These are phyloP conservation scores for Lineus longissimus DNA, from an alignment of 1,140 invertebrate genomes.

Conservation along the genomic window DNA sequence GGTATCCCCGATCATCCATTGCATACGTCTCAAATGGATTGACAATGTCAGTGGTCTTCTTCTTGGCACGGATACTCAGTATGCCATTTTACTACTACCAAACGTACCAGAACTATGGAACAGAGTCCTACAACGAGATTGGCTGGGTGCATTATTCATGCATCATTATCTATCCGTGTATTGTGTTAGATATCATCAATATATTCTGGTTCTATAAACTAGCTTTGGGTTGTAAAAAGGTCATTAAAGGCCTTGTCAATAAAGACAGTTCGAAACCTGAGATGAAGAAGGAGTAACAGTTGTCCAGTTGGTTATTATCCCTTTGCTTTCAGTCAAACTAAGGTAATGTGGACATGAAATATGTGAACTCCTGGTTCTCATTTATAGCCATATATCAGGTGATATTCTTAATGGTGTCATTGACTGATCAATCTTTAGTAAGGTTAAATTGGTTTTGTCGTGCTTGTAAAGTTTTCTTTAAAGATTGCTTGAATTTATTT, in stretches of 20 bases:
- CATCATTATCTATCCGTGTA: constrained; percentile 41
- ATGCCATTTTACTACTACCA: constrained; percentile 46
- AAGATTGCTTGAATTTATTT: too few relatives aligned
- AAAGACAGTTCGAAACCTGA: too few relatives aligned
- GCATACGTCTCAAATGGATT: constrained; percentile 43
- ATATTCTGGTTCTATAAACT: constrained; percentile 49
- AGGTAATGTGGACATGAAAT: too few relatives aligned
- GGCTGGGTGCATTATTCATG: constrained; percentile 38
- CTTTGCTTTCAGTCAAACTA: too few relatives aligned
- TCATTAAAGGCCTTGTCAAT: constrained; percentile 9
- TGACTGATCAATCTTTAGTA: too few relatives aligned
- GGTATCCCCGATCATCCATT: constrained; percentile 33
- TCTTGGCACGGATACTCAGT: constrained; percentile 36
- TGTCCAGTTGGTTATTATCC: too few relatives aligned
- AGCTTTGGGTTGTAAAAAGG: constrained; percentile 32
- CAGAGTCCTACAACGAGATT: constrained; percentile 31
- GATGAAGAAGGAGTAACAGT: too few relatives aligned
- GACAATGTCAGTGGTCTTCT: constrained; percentile 45
- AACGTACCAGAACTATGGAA: constrained; percentile 40
- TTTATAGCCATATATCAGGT: too few relatives aligned
- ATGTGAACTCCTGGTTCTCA: too few relatives aligned
- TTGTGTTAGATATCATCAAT: constrained; percentile 45
- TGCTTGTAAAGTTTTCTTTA: too few relatives aligned
- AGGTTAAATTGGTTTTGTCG: too few relatives aligned
- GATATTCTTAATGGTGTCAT: too few relatives aligned